These are phyloP conservation scores for Brachionus rotundiformis DNA, from an alignment of 1,140 invertebrate genomes.

Conservation along the genomic window DNA sequence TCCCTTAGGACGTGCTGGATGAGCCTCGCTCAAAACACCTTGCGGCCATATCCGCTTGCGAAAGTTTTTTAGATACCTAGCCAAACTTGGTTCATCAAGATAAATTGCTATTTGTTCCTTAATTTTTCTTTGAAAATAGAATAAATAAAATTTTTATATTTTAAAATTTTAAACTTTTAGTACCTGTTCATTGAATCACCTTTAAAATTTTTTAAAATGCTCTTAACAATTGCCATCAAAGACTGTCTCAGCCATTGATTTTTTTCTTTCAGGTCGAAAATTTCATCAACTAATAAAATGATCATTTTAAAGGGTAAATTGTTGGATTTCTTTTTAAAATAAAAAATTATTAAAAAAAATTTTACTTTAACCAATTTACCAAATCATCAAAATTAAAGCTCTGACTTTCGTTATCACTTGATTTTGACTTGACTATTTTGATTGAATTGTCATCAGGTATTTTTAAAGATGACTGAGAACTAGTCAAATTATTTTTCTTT, in stretches of 20 bases:
- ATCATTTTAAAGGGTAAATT: slow-evolving; percentile 82
- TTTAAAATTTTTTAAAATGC: slow-evolving; percentile 77
- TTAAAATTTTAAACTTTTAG: slow-evolving; percentile 57
- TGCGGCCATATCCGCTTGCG: slow-evolving; percentile 76
- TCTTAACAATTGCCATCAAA: slow-evolving; percentile 76
- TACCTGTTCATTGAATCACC: slow-evolving; percentile 77
- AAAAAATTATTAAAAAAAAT: neutral
- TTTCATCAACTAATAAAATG: slow-evolving; percentile 82
- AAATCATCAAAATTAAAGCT: neutral
- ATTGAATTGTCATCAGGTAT: neutral
- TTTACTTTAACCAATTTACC: neutral
- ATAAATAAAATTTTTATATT: too few species aligned
- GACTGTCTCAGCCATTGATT: slow-evolving; percentile 83
- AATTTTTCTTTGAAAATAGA: too few species aligned
- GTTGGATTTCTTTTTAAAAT: neutral
- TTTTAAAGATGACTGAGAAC: neutral
- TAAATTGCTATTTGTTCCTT: slow-evolving; percentile 84
- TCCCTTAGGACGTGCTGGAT: slow-evolving; percentile 70
- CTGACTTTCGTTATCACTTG: neutral
- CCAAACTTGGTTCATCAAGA: slow-evolving; percentile 76
- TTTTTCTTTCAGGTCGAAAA: slow-evolving; percentile 81
- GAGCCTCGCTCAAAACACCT: slow-evolving; percentile 70
- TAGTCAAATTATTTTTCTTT: neutral
- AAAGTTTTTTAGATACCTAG: slow-evolving; percentile 64
- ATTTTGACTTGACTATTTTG: neutral